Conservation (phyloP, 1,140 invertebrate genomes). For the Drosophila santomea region DNA sequence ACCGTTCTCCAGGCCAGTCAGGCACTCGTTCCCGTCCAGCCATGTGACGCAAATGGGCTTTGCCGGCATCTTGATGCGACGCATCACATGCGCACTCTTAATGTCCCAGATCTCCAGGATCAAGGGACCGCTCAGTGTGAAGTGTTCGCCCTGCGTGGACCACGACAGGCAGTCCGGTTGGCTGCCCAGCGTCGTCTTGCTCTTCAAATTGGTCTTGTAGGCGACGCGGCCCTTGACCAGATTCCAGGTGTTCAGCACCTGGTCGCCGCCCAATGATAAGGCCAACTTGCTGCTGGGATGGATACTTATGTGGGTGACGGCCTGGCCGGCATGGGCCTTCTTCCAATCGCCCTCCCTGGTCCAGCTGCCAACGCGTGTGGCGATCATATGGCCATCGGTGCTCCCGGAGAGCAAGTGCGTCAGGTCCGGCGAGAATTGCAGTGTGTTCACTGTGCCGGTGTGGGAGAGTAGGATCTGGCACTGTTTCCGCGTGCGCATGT, state of each 20-base stretch:
- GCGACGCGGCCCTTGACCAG: conserved; percentile 93
- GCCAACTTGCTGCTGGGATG: conserved; percentile 96
- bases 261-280: conserved; percentile 93
- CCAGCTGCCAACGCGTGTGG: conserved; percentile 94
- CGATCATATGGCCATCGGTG: conserved; percentile 93
- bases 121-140: conserved; percentile 89
- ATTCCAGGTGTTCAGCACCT: conserved; percentile 96
- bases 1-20: conserved; percentile 90
- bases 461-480: conserved; percentile 90
- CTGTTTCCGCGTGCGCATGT: conserved; percentile 91
- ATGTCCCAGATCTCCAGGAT: conserved; percentile 92
- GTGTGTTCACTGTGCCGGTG: conserved; percentile 91
- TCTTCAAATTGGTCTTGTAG: conserved; percentile 93
- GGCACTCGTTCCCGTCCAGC: conserved; percentile 87
- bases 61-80: conserved; percentile 86
- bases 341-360: conserved; percentile 91
- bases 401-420: conserved; percentile 93
- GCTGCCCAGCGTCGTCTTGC: conserved; percentile 86
- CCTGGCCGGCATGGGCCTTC: conserved; percentile 89
- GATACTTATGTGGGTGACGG: conserved; percentile 90
- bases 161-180: conserved; percentile 87
- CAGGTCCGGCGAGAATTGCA: conserved; percentile 90
- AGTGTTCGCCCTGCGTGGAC: conserved; percentile 89
- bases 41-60: conserved; percentile 89
- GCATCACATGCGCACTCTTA: conserved; percentile 88